A percentile compares a stretch with the other conserved stretches of the same genome.
Conservation (phyloP, 2,888 invertebrate species). For the Lasioglossum morio region DNA sequence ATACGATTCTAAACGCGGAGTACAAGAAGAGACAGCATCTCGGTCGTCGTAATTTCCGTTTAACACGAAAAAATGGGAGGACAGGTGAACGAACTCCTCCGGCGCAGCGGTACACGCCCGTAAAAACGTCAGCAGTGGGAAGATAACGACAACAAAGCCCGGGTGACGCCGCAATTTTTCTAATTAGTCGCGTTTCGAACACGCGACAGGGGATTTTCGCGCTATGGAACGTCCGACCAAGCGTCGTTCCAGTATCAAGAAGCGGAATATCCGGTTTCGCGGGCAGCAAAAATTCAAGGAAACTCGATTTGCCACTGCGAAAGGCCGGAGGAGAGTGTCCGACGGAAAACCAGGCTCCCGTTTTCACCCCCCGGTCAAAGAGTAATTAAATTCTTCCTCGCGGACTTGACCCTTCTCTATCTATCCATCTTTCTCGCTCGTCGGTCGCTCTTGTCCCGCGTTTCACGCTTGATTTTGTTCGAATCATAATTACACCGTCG, state of each 20-base stretch:
- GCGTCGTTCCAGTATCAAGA: not conserved
- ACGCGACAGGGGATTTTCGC: not conserved
- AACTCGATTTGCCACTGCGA: not conserved
- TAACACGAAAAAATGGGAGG: not conserved
- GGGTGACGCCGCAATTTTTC: not conserved
- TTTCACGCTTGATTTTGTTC: slow-evolving; percentile 11
- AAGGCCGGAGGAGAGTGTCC: not conserved
- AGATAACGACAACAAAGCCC: not conserved
- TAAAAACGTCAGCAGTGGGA: not conserved
- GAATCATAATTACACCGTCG: slow-evolving; percentile 13
- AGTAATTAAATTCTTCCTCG: slow-evolving; percentile 1
- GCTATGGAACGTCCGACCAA: not conserved
- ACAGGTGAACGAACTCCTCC: not conserved
- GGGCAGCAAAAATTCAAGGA: not conserved
- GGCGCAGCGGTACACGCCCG: not conserved
- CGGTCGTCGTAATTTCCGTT: not conserved
- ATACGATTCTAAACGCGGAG: not conserved
- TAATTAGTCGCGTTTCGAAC: slow-evolving; percentile 4
- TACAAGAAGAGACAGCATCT: not conserved
- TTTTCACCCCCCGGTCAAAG: not conserved
- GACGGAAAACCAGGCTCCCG: not conserved
- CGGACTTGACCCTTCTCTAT: not conserved
- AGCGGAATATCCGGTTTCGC: not conserved
- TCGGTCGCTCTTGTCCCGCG: not conserved
- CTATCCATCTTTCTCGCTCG: not conserved